These are phyloP conservation scores for Pyrrhosoma nymphula DNA, from an alignment of 2,888 invertebrate genomes.

Conservation along the genomic window DNA sequence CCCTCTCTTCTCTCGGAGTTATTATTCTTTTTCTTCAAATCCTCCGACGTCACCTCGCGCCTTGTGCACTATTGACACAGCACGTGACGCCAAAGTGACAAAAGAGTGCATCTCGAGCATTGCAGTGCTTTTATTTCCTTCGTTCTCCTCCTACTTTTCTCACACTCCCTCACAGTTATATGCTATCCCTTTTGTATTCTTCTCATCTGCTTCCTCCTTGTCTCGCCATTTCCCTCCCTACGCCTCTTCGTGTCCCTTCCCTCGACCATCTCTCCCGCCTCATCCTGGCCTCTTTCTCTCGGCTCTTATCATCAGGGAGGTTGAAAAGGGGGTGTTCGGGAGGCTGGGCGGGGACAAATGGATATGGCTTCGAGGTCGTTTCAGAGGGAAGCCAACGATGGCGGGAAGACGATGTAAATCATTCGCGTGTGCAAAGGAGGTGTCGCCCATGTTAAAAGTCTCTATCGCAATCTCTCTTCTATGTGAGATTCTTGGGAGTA, in stretches of 20 bases:
- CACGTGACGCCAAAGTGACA: neutral
- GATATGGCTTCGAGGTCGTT: neutral
- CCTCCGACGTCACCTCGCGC: neutral
- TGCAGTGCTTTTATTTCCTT: neutral
- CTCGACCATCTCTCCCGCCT: neutral
- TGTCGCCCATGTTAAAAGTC: neutral
- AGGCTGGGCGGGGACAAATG: too few species aligned
- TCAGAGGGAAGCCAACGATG: neutral
- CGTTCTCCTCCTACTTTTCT: neutral
- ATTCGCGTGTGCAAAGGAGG: neutral
- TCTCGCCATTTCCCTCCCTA: neutral
- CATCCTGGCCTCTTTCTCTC: too few species aligned
- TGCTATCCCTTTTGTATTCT: neutral
- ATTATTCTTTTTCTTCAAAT: neutral
- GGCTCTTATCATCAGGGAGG: neutral
- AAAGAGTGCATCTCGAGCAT: neutral
- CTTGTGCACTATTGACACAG: slow-evolving; percentile 7
- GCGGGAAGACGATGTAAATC: neutral
- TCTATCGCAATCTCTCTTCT: neutral
- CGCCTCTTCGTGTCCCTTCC: neutral
- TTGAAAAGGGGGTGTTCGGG: neutral
- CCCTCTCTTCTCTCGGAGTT: neutral
- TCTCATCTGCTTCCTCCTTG: neutral
- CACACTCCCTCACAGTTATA: neutral
- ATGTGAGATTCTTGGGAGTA: too few species aligned